Evolutionary conservation across 2,113 vertebrate genomes (phyloP).

Genomic region (Propithecus coquereli): DNA sequence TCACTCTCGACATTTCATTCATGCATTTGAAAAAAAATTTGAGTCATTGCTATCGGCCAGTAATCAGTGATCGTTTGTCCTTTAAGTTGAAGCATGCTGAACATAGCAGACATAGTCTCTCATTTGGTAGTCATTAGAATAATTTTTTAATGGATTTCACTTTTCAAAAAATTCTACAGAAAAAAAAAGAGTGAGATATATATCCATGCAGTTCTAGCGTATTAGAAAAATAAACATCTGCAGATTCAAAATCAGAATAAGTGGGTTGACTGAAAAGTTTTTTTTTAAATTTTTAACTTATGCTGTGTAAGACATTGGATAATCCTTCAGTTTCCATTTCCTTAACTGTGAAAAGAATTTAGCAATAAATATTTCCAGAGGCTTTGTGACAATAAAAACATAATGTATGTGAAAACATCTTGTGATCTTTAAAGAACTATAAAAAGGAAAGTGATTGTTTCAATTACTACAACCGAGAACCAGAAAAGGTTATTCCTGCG

Average conservation of each 20-base stretch:
- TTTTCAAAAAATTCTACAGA: neutral
- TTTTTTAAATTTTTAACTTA: neutral
- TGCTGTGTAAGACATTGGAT: neutral
- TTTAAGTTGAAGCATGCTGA: neutral
- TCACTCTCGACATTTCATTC: neutral
- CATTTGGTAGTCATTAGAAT: neutral
- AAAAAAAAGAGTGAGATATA: neutral
- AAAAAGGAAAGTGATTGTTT: slow-evolving; percentile 45
- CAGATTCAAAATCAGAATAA: neutral
- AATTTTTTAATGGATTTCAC: neutral
- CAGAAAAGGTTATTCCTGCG: neutral
- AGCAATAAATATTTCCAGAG: neutral
- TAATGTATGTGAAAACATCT: slow-evolving; percentile 7
- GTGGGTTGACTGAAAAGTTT: neutral
- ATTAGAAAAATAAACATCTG: neutral
- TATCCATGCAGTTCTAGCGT: neutral
- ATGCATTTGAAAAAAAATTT: neutral
- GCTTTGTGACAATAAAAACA: slow-evolving; percentile 22
- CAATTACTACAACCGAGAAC: slow-evolving; percentile 10
- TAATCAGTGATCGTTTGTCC: neutral
- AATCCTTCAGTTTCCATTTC: neutral
- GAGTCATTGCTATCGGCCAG: neutral
- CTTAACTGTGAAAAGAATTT: neutral
- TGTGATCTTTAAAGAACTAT: neutral
- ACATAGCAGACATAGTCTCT: neutral